Evolutionary conservation across 2,888 invertebrate species (phyloP).

Genomic region (Neoaliturus tenellus): DNA sequence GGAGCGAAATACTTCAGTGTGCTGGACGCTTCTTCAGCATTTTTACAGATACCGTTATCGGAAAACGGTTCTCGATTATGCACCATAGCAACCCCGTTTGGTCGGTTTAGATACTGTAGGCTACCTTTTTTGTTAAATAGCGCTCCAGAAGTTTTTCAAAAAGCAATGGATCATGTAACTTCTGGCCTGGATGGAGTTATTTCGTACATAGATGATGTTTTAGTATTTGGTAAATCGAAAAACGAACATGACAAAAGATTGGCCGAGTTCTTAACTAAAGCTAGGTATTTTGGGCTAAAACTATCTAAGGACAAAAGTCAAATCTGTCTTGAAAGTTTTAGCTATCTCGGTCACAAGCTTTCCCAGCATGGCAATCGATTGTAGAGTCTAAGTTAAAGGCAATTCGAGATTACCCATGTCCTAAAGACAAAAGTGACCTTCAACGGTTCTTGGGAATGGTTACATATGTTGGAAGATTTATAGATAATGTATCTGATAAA

Average conservation of each 20-base stretch:
- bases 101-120: slow-evolving; percentile 62
- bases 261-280: slow-evolving; percentile 63
- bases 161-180: slow-evolving; percentile 58
- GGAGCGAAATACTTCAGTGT: neutral
- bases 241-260: slow-evolving; percentile 67
- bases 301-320: slow-evolving; percentile 68
- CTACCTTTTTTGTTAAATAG: slow-evolving; percentile 63
- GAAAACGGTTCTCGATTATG: slow-evolving; percentile 60
- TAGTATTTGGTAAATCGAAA: slow-evolving; percentile 62
- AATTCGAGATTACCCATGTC: slow-evolving; percentile 63
- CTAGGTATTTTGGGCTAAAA: slow-evolving; percentile 64
- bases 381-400: slow-evolving; percentile 63
- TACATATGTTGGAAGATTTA: slow-evolving; percentile 48
- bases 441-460: slow-evolving; percentile 40
- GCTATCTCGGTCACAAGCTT: slow-evolving; percentile 67
- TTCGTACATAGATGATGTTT: slow-evolving; percentile 55
- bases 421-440: slow-evolving; percentile 63
- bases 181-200: slow-evolving; percentile 52
- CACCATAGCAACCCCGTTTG: slow-evolving; percentile 64
- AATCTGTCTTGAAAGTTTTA: slow-evolving; percentile 61
- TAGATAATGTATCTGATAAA: slow-evolving; percentile 34
- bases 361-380: slow-evolving; percentile 60
- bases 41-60: slow-evolving; percentile 65
- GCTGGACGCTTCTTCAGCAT: slow-evolving; percentile 56
- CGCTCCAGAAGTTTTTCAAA: slow-evolving; percentile 27